Evolutionary conservation across 1,140 invertebrate species (phyloP).

Genomic region (Drosophila kanapiae): DNA sequence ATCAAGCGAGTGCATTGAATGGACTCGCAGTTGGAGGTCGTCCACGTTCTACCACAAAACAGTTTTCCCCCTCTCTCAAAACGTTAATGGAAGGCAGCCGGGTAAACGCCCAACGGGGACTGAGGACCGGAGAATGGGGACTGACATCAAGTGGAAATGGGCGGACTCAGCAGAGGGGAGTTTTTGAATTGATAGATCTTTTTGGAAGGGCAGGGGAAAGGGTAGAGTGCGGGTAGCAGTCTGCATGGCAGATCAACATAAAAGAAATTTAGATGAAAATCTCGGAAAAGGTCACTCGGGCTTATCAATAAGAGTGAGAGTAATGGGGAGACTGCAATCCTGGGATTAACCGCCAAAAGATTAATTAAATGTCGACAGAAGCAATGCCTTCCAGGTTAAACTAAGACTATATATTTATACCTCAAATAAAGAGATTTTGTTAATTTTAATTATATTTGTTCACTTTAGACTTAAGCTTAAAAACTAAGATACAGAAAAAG

Average conservation of each 20-base stretch:
- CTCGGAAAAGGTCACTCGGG: not conserved
- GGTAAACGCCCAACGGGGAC: slow-evolving; percentile 51
- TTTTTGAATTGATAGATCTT: slow-evolving; percentile 43
- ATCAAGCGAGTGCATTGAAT: slow-evolving; percentile 70
- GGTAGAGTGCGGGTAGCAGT: not conserved
- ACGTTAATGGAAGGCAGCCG: slow-evolving; percentile 66
- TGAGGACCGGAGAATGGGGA: slow-evolving; percentile 13
- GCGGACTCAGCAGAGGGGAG: slow-evolving; percentile 32
- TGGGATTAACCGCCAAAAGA: not conserved
- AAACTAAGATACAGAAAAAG: too few species aligned
- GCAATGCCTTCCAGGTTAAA: not conserved
- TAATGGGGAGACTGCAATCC: not conserved
- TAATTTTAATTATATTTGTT: too few species aligned
- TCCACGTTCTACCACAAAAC: slow-evolving; percentile 35
- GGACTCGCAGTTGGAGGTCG: slow-evolving; percentile 53
- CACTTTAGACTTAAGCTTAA: too few species aligned
- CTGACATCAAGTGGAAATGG: slow-evolving; percentile 28
- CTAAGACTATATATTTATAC: not conserved
- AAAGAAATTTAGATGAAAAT: slow-evolving; percentile 14
- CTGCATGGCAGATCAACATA: slow-evolving; percentile 8
- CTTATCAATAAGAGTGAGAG: not conserved
- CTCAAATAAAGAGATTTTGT: too few species aligned
- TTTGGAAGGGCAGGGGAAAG: not conserved
- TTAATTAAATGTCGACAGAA: not conserved
- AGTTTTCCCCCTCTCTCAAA: slow-evolving; percentile 31